Base-by-base conservation (phyloP, 2,888 invertebrate genomes). In the Sphaerophoria taeniata region DNA sequence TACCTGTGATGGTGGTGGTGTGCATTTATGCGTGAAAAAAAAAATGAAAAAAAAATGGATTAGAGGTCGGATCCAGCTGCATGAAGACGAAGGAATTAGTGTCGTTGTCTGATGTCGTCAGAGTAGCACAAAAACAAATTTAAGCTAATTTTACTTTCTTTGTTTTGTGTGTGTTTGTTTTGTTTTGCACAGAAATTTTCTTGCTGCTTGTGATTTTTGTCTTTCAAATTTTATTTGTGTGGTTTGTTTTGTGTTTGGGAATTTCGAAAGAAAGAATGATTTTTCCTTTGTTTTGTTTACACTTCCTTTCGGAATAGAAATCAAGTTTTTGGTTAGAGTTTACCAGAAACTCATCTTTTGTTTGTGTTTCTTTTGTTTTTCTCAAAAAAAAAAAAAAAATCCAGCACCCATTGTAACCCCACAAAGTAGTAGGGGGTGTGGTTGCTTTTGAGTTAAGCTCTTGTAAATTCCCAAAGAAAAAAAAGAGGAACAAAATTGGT, bases 301-400 rank as follows among this genome's bases (percentile, higher is more conserved):
- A 65, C 39, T 78, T 78, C 74, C 78, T 70, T 83, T 63, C 65
- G 83, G 83, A 75, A 78, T 55, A 75, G 71, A 78, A 72, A 56
- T 56, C 43, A 84, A 67, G 61, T 56, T 24, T 24, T 76, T 84
- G 79, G 79, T 84, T 75, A 84, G 55, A 79, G 84, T 53, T 75
- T 75, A 12, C 31, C 65, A 55, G 67, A 69, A 72, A 75, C 24
- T 24, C 24, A 24, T 56, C 79, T 80, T 84, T 73, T 73, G 72
- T 45, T 55, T 77, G 53, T 74, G 51, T 55, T 14, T 56, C 58
- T 39, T 60, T 73, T 55, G 5, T 11, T 39, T 51, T 60, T 9
- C 3, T 24, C n/a, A n/a, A n/a, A n/a, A n/a, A n/a, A n/a, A n/a
- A n/a, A n/a, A n/a, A n/a, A n/a, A 43, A 14, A 56, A 58, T 16